These are phyloP conservation scores for Brotula barbata DNA, from an alignment of 2,797 vertebrate species.

Conservation along the genomic window DNA sequence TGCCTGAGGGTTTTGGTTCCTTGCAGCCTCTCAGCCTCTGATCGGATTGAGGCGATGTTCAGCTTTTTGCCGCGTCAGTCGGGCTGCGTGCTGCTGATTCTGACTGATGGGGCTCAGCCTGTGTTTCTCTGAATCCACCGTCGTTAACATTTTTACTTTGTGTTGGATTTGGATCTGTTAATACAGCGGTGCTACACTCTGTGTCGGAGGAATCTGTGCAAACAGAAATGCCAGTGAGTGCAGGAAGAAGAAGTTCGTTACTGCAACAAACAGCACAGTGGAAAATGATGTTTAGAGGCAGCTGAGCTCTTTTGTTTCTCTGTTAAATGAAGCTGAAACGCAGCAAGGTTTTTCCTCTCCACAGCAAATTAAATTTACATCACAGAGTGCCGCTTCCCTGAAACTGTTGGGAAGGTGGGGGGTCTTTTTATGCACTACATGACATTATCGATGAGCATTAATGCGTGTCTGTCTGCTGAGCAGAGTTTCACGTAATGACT, in stretches of 20 bases:
- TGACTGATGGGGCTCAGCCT: neutral
- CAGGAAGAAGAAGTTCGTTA: constrained; percentile 6
- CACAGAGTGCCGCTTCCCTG: constrained; percentile 48
- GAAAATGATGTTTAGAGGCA: constrained; percentile 47
- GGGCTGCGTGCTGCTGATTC: neutral
- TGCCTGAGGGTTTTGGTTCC: neutral
- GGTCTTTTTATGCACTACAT: constrained; percentile 43
- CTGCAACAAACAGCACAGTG: constrained; percentile 22
- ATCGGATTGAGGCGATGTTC: constrained; percentile 5
- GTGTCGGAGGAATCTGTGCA: neutral
- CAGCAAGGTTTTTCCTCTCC: constrained; percentile 41
- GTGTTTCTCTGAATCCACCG: neutral
- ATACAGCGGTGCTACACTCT: neutral
- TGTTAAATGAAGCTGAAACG: constrained; percentile 68
- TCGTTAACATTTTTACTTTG: neutral
- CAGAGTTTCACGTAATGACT: constrained; percentile 32
- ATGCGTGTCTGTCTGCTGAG: constrained; percentile 46
- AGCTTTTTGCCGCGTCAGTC: constrained; percentile 7
- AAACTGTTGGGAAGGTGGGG: constrained; percentile 37
- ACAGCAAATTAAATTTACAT: constrained; percentile 66
- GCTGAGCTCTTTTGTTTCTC: constrained; percentile 54
- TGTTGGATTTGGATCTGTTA: neutral
- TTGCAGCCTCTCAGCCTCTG: neutral
- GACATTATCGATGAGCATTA: constrained; percentile 53
- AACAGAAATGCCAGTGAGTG: constrained; percentile 10